phyloP scores from a whole-genome alignment of 1,140 invertebrate species.

The Caerostris darwini region DNA sequence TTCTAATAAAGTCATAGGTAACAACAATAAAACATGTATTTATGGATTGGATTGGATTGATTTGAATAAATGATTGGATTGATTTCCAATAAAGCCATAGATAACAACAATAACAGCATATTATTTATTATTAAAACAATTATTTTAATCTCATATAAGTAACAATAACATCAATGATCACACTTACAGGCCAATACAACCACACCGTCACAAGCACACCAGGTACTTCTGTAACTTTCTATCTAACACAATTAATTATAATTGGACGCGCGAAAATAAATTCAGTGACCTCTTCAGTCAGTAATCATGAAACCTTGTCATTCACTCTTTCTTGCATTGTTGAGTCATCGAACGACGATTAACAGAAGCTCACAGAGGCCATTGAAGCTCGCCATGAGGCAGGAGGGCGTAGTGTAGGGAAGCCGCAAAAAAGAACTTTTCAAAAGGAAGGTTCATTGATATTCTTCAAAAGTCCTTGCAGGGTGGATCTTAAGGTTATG shows the following conservation, averaged over 20 bases:
- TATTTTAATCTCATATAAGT: no score
- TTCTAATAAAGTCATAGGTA: no score
- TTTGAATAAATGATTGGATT: no score
- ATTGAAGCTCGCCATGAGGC: slow-evolving; percentile 25
- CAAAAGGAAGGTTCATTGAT: slow-evolving; percentile 60
- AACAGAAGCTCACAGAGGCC: slow-evolving; percentile 14
- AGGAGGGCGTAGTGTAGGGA: not conserved
- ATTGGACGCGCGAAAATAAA: not conserved
- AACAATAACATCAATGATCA: no score
- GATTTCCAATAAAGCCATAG: no score
- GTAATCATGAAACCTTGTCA: not conserved
- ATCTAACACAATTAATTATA: not conserved
- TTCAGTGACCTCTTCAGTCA: not conserved
- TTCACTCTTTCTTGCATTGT: not conserved
- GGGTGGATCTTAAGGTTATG: slow-evolving; percentile 57
- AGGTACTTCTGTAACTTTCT: no score
- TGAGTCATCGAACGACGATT: slow-evolving; percentile 3
- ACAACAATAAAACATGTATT: no score
- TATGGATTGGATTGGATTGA: no score
- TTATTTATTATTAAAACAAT: no score
- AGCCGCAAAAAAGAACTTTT: slow-evolving; percentile 51
- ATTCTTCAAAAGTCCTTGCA: slow-evolving; percentile 49
- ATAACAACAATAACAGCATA: no score
- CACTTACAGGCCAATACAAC: no score
- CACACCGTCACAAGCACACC: no score